Conservation (phyloP, 2,113 vertebrate genomes). For the Neolamprologus variostigma region DNA sequence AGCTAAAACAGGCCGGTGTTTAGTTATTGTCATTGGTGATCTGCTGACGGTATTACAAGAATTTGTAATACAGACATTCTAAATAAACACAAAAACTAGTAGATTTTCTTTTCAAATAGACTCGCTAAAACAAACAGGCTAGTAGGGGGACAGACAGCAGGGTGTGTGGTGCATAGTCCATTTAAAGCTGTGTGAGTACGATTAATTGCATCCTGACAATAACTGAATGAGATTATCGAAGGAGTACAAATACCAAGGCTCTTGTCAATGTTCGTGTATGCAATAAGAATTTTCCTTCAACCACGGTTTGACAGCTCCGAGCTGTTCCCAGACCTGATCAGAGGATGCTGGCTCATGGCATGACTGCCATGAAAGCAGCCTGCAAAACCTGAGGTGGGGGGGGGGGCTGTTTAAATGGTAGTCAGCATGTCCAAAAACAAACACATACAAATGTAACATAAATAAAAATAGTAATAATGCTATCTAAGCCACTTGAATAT, state of each 20-base stretch:
- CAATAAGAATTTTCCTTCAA: neutral
- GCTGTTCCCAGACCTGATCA: neutral
- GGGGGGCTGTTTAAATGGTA: neutral
- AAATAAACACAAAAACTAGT: neutral
- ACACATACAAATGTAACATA: neutral
- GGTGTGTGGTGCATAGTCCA: neutral
- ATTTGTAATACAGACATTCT: neutral
- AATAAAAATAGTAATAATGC: neutral
- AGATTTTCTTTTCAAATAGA: neutral
- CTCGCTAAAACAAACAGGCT: neutral
- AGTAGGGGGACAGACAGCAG: neutral
- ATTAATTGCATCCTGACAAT: neutral
- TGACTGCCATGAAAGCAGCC: neutral
- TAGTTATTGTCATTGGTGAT: neutral
- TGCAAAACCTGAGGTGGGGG: neutral
- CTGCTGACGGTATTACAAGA: neutral
- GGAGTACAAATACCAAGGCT: neutral
- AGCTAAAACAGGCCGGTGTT: neutral
- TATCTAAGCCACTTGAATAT: neutral
- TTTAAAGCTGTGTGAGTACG: neutral
- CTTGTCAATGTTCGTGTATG: neutral
- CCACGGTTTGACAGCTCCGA: neutral
- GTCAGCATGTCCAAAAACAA: neutral
- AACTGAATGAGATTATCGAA: neutral
- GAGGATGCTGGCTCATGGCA: neutral